Conservation (phyloP, 2,113 vertebrate species). For the Hymenochirus boettgeri region DNA sequence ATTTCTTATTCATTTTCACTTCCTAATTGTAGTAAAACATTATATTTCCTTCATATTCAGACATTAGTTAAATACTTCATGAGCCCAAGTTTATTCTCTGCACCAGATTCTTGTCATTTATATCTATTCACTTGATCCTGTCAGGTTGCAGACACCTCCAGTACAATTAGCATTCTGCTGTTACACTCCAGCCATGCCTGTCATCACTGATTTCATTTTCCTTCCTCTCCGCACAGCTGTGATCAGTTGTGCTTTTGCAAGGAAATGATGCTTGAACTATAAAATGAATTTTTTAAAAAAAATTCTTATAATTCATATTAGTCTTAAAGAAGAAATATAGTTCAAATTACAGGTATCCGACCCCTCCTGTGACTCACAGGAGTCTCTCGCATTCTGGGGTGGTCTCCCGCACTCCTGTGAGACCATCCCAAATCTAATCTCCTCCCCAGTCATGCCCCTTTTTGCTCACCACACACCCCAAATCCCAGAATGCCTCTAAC, state of each 20-base stretch:
- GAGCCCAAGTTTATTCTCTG: background rate
- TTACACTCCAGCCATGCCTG: slow-evolving; percentile 2
- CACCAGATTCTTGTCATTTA: slow-evolving; percentile 6
- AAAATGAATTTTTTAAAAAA: no score
- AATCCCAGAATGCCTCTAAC: no score
- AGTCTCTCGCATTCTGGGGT: no score
- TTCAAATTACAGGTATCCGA: no score
- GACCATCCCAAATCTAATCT: no score
- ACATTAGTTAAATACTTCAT: background rate
- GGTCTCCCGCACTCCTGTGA: no score
- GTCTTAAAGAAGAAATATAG: no score
- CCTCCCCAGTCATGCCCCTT: no score
- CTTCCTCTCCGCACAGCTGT: background rate
- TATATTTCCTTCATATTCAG: background rate
- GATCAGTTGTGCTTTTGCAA: background rate
- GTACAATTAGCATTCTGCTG: slow-evolving; percentile 3
- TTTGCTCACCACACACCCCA: no score
- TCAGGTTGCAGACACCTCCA: slow-evolving; percentile 11
- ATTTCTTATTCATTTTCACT: background rate
- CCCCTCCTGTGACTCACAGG: no score
- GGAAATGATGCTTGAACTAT: background rate
- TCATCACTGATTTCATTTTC: background rate
- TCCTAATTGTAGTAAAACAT: background rate
- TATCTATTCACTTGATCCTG: slow-evolving; percentile 9
- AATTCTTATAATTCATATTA: no score